Percentiles rank a stretch among this genome's conserved stretches.
Evolutionary conservation across 2,888 invertebrate genomes (phyloP).

Genomic region (Norana najaformis): DNA sequence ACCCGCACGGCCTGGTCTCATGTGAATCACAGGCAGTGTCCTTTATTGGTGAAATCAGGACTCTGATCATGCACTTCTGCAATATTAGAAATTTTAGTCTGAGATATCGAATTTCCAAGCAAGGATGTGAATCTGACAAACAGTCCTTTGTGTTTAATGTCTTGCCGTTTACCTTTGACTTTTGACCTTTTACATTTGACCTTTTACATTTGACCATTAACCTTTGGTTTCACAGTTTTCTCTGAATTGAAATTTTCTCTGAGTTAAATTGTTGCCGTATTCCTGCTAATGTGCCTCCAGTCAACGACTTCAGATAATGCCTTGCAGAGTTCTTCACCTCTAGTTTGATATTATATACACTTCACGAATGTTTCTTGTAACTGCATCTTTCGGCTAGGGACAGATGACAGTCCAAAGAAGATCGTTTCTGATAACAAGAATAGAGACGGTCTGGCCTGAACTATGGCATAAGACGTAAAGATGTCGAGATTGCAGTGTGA

Average conservation of each 20-base stretch:
- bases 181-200: too few species aligned
- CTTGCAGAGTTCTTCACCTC: not conserved
- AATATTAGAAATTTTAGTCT: not conserved
- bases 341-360: not conserved
- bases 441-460: not conserved
- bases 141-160: too few species aligned
- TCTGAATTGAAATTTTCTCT: not conserved
- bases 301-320: not conserved
- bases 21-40: not conserved
- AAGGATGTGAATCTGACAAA: not conserved
- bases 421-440: too few species aligned
- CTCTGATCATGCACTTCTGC: not conserved
- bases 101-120: not conserved
- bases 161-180: too few species aligned
- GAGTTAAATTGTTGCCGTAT: not conserved
- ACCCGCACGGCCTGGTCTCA: not conserved
- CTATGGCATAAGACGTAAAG: not conserved
- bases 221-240: not conserved
- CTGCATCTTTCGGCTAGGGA: not conserved
- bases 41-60: not conserved
- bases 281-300: not conserved
- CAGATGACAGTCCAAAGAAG: not conserved
- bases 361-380: not conserved
- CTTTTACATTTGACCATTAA: too few species aligned
- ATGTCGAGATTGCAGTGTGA: not conserved